Evolutionary conservation across 2,888 invertebrate species (phyloP).

Genomic region (Parnassius orleans): DNA sequence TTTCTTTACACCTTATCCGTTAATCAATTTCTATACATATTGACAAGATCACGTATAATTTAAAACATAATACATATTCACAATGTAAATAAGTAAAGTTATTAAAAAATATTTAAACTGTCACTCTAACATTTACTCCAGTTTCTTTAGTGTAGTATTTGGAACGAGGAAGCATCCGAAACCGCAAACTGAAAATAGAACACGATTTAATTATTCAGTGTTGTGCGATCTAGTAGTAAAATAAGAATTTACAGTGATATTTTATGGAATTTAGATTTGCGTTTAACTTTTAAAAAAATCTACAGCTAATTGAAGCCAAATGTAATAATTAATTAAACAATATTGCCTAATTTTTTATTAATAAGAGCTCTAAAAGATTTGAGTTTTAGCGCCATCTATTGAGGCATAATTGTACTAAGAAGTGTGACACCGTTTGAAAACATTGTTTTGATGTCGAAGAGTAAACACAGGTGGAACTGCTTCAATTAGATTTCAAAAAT

Average conservation of each 20-base stretch:
- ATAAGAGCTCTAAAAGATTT: no score
- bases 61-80: not conserved
- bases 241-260: not conserved
- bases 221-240: not conserved
- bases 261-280: no score
- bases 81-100: not conserved
- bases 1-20: constrained; percentile 38
- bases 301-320: no score
- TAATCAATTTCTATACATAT: constrained; percentile 24
- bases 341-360: no score
- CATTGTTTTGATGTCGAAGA: no score
- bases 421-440: no score
- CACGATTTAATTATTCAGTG: constrained; percentile 10
- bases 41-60: not conserved
- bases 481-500: no score
- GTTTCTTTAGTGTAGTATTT: constrained; percentile 69
- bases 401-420: no score
- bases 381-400: no score
- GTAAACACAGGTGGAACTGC: no score
- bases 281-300: no score
- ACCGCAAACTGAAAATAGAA: constrained; percentile 60
- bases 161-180: constrained; percentile 61
- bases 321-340: no score
- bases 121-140: constrained; percentile 46
- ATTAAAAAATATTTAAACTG: not conserved